Evolutionary conservation across 2,888 invertebrate genomes (phyloP).

Genomic region (Creontiades dilutus): DNA sequence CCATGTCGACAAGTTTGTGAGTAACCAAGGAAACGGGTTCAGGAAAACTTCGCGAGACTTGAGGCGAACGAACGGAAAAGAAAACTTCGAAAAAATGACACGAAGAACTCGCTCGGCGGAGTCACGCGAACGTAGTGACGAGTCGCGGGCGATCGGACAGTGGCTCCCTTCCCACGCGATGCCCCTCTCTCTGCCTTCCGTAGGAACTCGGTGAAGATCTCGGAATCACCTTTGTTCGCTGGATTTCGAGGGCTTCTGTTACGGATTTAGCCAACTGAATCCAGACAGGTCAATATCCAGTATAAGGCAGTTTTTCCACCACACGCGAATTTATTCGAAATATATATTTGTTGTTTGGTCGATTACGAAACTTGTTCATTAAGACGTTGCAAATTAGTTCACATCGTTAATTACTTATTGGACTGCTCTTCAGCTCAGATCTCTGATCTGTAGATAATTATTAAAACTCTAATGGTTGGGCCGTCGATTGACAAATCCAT

Average conservation of each 20-base stretch:
- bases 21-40: neutral
- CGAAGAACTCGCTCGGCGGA: slow-evolving; percentile 8
- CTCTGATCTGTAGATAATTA: too few relatives aligned
- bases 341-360: too few relatives aligned
- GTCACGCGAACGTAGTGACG: slow-evolving; percentile 56
- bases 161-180: neutral
- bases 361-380: too few relatives aligned
- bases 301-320: too few relatives aligned
- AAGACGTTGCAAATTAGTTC: too few relatives aligned
- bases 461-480: too few relatives aligned
- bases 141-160: neutral
- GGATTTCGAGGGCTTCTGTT: neutral
- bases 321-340: too few relatives aligned
- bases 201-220: neutral
- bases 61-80: neutral
- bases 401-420: too few relatives aligned
- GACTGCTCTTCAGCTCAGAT: too few relatives aligned
- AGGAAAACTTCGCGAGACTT: slow-evolving; percentile 9
- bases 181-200: slow-evolving; percentile 3
- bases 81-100: neutral
- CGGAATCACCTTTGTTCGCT: neutral
- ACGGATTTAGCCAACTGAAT: neutral
- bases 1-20: slow-evolving; percentile 53
- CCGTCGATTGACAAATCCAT: too few relatives aligned
- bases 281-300: too few relatives aligned